Conservation (phyloP, 2,888 invertebrate species). For the Phasia obesa region DNA sequence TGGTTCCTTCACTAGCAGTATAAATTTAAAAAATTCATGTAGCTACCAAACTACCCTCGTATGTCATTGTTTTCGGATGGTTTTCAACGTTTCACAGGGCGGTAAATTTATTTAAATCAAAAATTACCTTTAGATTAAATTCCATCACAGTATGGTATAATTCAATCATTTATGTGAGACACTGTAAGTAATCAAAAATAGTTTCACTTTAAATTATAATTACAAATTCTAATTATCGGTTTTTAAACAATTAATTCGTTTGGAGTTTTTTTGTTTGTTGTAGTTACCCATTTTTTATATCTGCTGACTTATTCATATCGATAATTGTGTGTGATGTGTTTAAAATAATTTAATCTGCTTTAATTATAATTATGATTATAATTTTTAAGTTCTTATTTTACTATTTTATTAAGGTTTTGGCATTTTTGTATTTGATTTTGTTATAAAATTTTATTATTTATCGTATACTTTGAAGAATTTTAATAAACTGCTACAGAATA, state of each 20-base stretch:
- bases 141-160: too few relatives aligned
- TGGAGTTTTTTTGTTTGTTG: not conserved
- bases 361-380: conserved; percentile 26
- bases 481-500: conserved; percentile 11
- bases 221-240: too few relatives aligned
- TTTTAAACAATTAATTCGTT: not conserved
- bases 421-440: conserved; percentile 31
- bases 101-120: too few relatives aligned
- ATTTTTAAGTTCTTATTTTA: conserved; percentile 16
- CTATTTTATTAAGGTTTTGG: conserved; percentile 45
- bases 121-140: too few relatives aligned
- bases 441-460: conserved; percentile 23
- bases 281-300: conserved; percentile 71
- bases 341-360: conserved; percentile 39
- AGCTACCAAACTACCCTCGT: too few relatives aligned
- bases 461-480: not conserved
- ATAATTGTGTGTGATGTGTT: conserved; percentile 55
- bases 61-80: too few relatives aligned
- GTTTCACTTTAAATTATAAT: not conserved
- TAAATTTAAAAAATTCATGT: too few relatives aligned
- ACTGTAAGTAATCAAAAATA: not conserved
- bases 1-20: too few relatives aligned
- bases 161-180: conserved; percentile 1
- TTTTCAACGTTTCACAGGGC: too few relatives aligned
- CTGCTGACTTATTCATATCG: conserved; percentile 66